Base-by-base conservation (phyloP, 2,797 vertebrate species). In the Diplodus sargus region DNA sequence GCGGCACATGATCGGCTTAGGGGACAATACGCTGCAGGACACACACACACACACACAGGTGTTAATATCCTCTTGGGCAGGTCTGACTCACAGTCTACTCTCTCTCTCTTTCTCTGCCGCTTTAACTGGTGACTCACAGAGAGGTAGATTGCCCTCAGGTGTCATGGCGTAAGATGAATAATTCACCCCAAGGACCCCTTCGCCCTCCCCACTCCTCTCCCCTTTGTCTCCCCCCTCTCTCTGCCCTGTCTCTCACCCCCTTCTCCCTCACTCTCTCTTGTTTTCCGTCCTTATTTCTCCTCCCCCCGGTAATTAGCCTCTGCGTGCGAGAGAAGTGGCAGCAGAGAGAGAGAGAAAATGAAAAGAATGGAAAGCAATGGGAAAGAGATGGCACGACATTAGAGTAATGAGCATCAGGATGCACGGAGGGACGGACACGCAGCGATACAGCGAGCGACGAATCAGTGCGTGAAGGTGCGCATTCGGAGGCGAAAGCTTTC, bases 161-260 rank as follows among this genome's bases (percentile, higher is more conserved):
- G 89, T 91, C 91, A 84, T 58, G 86, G 83, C 73, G 73, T 91
- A 89, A 93, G 84, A 94, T 93, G 86, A 93, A 94, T 91, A 93
- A 92, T 93, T 92, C 88, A 91, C 89, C 91, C 80, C 47, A 70
- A 89, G 81, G 90, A 90, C 90, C 89, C 75, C 80, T 34, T 83
- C 74, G 48, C 34, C 30, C 57, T n/a, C 53, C 73, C 62, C 65
- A 62, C 53, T 7, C 51, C 47, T 45, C 51, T 42, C 68, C 68
- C 25, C 54, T 42, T 42, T 39, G 42, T 51, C 51, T 22, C 47
- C 79, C 34, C 57, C 81, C 70, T 45, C 54, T 42, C 47, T 25
- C 43, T 82, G 49, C 69, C 81, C 74, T 74, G 51, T 79, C 30
- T 49, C 80, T 81, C 75, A 54, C 45, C 34, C 71, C 22, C 47